These are phyloP conservation scores for Symphodus melops DNA, from an alignment of 2,113 vertebrate species.

Conservation along the genomic window DNA sequence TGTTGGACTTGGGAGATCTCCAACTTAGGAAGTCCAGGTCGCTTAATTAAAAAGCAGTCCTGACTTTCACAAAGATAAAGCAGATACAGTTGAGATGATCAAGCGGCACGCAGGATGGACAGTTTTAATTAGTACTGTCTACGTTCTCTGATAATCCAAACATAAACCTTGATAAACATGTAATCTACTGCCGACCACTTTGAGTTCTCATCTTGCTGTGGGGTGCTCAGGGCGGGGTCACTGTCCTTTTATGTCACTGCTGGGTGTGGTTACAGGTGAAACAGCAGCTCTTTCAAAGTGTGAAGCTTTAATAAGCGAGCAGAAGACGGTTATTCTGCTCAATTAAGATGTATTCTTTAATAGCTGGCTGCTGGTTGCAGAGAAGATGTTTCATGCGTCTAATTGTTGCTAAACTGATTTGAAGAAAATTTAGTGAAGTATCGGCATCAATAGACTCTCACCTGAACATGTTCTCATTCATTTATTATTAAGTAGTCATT, in stretches of 20 bases:
- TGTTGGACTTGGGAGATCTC: not conserved
- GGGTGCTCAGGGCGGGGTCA: not conserved
- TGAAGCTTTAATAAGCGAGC: not conserved
- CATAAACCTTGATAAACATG: not conserved
- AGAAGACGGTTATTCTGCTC: not conserved
- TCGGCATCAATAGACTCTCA: not conserved
- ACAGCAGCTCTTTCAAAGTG: not conserved
- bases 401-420: not conserved
- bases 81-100: not conserved
- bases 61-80: not conserved
- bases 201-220: not conserved
- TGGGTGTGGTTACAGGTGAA: conserved; percentile 6
- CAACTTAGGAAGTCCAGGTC: not conserved
- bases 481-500: not conserved
- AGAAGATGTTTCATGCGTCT: not conserved
- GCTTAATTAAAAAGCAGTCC: not conserved
- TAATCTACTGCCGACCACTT: not conserved
- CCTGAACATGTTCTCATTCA: not conserved
- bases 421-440: not conserved
- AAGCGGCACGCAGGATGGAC: no score
- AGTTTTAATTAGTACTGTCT: not conserved
- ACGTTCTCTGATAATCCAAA: not conserved
- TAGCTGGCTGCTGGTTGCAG: not conserved
- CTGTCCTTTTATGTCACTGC: not conserved
- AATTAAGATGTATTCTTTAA: not conserved